Percentiles rank a stretch among this genome's conserved stretches.
These are phyloP conservation scores for Amphimallon solstitiale DNA, from an alignment of 2,888 invertebrate species.

Conservation along the genomic window DNA sequence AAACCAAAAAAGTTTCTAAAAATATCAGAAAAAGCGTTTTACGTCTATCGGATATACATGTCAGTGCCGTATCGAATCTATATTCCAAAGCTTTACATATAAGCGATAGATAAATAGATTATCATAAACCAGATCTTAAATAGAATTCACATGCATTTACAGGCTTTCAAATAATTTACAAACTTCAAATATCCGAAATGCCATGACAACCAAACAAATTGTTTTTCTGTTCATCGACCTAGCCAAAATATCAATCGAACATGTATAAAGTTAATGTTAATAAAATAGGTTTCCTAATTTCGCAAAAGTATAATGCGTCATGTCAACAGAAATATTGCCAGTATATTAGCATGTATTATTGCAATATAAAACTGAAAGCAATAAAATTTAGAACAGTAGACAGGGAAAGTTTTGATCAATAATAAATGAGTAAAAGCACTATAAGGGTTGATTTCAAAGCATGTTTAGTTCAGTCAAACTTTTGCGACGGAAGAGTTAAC, in stretches of 20 bases:
- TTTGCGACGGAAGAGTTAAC: constrained; percentile 53
- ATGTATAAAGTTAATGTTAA: neutral
- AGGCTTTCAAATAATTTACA: constrained; percentile 3
- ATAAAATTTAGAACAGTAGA: constrained; percentile 44
- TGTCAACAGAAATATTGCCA: neutral
- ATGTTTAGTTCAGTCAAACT: constrained; percentile 59
- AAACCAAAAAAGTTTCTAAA: too few relatives aligned
- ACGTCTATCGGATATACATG: too few relatives aligned
- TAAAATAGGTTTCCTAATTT: neutral
- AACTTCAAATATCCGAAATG: constrained; percentile 22
- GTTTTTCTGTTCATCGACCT: constrained; percentile 33
- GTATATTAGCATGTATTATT: neutral
- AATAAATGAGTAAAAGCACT: constrained; percentile 58
- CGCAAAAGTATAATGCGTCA: constrained; percentile 1
- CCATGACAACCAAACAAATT: constrained; percentile 34
- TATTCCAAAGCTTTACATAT: too few relatives aligned
- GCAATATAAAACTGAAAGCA: constrained; percentile 26
- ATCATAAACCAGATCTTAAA: too few relatives aligned
- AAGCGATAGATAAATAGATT: too few relatives aligned
- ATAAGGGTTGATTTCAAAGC: constrained; percentile 50
- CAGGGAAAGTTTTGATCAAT: constrained; percentile 62
- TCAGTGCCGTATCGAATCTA: too few relatives aligned
- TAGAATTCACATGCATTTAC: neutral
- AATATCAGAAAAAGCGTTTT: too few relatives aligned
- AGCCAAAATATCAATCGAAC: constrained; percentile 20